These are phyloP conservation scores for Hipposideros armiger DNA, from an alignment of 2,113 vertebrate genomes.

Conservation along the genomic window DNA sequence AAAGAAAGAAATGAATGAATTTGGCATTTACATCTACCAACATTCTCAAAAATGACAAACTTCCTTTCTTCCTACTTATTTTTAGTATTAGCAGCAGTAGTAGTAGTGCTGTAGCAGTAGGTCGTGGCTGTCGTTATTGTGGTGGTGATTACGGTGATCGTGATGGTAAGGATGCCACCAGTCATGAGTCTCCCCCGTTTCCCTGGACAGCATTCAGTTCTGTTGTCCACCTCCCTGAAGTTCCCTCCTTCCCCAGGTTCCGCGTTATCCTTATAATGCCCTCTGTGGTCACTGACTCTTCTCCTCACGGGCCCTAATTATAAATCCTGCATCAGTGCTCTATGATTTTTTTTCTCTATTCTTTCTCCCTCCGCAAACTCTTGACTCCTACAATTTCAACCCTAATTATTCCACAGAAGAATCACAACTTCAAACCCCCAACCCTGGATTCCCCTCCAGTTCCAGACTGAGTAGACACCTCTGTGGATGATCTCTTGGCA, in stretches of 20 bases:
- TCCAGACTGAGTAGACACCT: not conserved
- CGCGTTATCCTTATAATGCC: not conserved
- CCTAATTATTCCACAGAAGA: not conserved
- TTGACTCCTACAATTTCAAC: not conserved
- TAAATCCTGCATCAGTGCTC: not conserved
- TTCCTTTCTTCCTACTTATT: not conserved
- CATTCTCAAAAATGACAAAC: not conserved
- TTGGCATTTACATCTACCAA: slow-evolving; percentile 3
- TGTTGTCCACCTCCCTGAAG: not conserved
- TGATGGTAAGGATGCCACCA: not conserved
- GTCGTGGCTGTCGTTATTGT: not conserved
- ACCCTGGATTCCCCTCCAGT: not conserved
- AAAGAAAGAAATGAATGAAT: not conserved
- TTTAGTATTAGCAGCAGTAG: not conserved
- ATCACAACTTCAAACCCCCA: not conserved
- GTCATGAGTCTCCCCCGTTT: not conserved
- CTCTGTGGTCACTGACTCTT: not conserved
- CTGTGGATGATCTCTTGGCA: not conserved
- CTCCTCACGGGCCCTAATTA: not conserved
- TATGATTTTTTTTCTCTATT: not conserved
- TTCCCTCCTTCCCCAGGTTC: not conserved
- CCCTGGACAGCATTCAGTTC: not conserved
- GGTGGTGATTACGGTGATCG: rapidly evolving
- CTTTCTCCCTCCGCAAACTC: not conserved
- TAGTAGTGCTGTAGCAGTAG: too few relatives aligned